Evolutionary conservation across 2,113 vertebrate genomes (phyloP).

Genomic region (Dascyllus trimaculatus): DNA sequence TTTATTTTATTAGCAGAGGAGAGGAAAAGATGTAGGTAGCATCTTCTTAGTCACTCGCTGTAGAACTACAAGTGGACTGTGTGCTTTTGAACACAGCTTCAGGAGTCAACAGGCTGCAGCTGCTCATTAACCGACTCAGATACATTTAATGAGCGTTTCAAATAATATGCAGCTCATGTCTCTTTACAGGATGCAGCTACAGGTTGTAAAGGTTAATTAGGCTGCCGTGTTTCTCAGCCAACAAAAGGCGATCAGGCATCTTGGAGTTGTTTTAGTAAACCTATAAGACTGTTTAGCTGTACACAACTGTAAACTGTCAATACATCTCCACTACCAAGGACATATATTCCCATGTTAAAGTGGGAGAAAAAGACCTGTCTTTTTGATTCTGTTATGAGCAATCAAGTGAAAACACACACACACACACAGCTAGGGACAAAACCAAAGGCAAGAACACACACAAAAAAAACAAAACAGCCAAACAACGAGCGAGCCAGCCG

Average conservation of each 20-base stretch:
- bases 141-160: slow-evolving; percentile 4
- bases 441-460: slow-evolving; percentile 34
- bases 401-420: slow-evolving; percentile 9
- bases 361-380: too few relatives aligned
- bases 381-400: slow-evolving; percentile 14
- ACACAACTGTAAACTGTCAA: not conserved
- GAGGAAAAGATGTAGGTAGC: too few relatives aligned
- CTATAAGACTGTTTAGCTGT: not conserved
- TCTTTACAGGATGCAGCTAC: not conserved
- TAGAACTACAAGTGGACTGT: too few relatives aligned
- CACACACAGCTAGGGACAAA: slow-evolving; percentile 11
- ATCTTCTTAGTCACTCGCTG: too few relatives aligned
- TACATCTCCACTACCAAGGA: not conserved
- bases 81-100: too few relatives aligned
- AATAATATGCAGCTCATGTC: not conserved
- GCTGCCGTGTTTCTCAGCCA: not conserved
- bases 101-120: not conserved
- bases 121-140: not conserved
- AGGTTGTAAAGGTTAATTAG: not conserved
- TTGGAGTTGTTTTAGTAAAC: too few relatives aligned
- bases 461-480: slow-evolving; percentile 4
- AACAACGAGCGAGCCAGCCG: slow-evolving; percentile 16
- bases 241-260: not conserved
- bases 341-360: not conserved
- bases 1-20: too few relatives aligned